These are phyloP conservation scores for Meiosimyza platycephala DNA, from an alignment of 2,888 invertebrate genomes.

Conservation along the genomic window DNA sequence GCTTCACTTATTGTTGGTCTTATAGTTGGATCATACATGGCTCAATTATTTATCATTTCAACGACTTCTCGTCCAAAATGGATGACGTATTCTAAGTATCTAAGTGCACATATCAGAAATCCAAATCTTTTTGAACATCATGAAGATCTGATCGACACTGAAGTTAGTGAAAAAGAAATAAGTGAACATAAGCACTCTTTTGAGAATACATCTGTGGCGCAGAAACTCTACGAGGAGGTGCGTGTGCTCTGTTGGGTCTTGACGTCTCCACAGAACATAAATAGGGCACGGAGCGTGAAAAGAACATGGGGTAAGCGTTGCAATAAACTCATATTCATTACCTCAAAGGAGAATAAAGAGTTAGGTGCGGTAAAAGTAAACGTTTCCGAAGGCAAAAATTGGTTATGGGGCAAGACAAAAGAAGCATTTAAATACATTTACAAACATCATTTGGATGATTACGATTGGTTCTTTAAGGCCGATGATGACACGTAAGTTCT, in stretches of 20 bases:
- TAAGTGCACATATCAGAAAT: conserved; percentile 65
- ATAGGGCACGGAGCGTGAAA: conserved; percentile 91
- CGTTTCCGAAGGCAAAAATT: conserved; percentile 89
- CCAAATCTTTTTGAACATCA: conserved; percentile 62
- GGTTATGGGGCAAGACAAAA: conserved; percentile 97
- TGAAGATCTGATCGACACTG: conserved; percentile 62
- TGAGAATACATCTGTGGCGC: conserved; percentile 78
- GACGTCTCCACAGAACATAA: conserved; percentile 90
- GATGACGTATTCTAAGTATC: conserved; percentile 57
- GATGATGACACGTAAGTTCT: conserved; percentile 95
- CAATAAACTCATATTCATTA: conserved; percentile 89
- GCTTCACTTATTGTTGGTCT: conserved; percentile 64
- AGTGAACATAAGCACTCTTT: conserved; percentile 69
- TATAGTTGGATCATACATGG: conserved; percentile 65
- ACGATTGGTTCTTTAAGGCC: conserved; percentile 99
- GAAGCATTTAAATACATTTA: conserved; percentile 91
- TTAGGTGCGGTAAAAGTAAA: conserved; percentile 86
- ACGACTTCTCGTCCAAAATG: conserved; percentile 56
- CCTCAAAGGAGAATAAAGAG: conserved; percentile 76
- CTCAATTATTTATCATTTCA: conserved; percentile 62
- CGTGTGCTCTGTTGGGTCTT: conserved; percentile 96
- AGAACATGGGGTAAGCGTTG: conserved; percentile 96
- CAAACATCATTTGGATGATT: conserved; percentile 83
- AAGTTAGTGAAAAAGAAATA: conserved; percentile 67
- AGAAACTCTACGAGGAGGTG: conserved; percentile 79